Percentiles rank a stretch among this genome's conserved stretches.
Conservation (phyloP, 2,888 invertebrate genomes). For the Dasysyrphus tricinctus region DNA sequence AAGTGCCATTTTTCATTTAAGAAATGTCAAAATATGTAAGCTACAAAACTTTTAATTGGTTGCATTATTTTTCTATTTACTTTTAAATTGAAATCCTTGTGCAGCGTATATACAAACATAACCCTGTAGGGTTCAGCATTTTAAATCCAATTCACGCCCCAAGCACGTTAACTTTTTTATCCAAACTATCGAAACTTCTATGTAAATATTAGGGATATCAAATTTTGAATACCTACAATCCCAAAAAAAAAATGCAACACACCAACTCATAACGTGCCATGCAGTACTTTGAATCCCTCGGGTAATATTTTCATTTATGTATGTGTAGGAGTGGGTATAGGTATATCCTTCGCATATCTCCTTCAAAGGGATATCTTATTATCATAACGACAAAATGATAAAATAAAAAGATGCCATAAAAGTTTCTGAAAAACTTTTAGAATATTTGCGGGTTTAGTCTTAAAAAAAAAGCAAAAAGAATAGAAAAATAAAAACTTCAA, state of each 20-base stretch:
- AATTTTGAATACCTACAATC: constrained; percentile 31
- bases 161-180: constrained; percentile 20
- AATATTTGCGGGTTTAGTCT: constrained; percentile 42
- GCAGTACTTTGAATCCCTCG: constrained; percentile 21
- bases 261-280: constrained; percentile 25
- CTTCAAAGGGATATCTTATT: constrained; percentile 56
- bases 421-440: constrained; percentile 53
- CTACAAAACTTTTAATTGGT: constrained; percentile 14
- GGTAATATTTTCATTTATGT: constrained; percentile 32
- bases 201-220: constrained; percentile 27
- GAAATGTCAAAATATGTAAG: not conserved
- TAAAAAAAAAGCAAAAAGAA: not conserved
- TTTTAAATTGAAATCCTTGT: not conserved
- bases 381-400: constrained; percentile 73
- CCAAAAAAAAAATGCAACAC: constrained; percentile 22
- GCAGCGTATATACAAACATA: not conserved
- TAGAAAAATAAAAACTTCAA: constrained; percentile 16
- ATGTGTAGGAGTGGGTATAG: too few relatives aligned
- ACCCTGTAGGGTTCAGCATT: not conserved
- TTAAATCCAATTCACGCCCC: constrained; percentile 3
- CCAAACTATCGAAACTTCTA: constrained; percentile 10
- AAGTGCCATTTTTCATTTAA: not conserved
- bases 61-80: not conserved
- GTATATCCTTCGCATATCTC: constrained; percentile 14
- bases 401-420: constrained; percentile 62